These are phyloP conservation scores for Scelioninae gen. 1 DNA, from an alignment of 2,888 invertebrate species.

Conservation along the genomic window DNA sequence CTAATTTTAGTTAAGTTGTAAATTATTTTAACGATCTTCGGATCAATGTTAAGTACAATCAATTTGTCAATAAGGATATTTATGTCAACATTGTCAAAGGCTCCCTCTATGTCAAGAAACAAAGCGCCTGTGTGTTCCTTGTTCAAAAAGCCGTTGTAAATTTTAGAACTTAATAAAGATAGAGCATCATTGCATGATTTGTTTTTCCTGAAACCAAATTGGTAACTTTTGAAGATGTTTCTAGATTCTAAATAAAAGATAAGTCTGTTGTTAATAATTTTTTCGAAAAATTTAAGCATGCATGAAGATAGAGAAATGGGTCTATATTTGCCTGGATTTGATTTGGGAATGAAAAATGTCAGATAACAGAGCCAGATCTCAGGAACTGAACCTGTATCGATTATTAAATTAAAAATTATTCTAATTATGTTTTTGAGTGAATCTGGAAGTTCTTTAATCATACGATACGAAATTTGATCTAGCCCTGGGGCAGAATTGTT, in stretches of 20 bases:
- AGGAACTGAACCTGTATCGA: not conserved
- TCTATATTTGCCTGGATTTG: too few species aligned
- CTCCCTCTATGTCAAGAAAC: slow-evolving; percentile 14
- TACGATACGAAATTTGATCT: slow-evolving; percentile 7
- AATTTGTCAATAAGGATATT: slow-evolving; percentile 8
- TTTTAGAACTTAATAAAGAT: not conserved
- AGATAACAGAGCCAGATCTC: slow-evolving; percentile 4
- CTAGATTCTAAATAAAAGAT: too few species aligned
- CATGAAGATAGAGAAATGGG: slow-evolving; percentile 12
- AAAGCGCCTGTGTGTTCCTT: not conserved
- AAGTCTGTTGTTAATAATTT: slow-evolving; percentile 3
- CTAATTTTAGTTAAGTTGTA: not conserved
- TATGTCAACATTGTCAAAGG: slow-evolving; percentile 28
- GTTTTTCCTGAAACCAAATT: too few species aligned
- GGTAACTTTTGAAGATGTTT: too few species aligned
- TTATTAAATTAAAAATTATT: not conserved
- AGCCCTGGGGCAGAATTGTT: slow-evolving; percentile 31
- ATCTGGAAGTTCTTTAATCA: not conserved
- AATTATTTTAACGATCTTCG: too few species aligned
- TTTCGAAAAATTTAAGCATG: slow-evolving; percentile 22
- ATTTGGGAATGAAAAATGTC: slow-evolving; percentile 20
- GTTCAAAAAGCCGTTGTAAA: slow-evolving; percentile 9
- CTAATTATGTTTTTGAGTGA: not conserved
- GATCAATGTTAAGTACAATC: slow-evolving; percentile 7
- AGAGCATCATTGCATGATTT: slow-evolving; percentile 13